A percentile compares a stretch with the other conserved stretches of the same genome.
phyloP scores from a whole-genome alignment of 2,797 vertebrate species.

The Pantherophis vulpinus region DNA sequence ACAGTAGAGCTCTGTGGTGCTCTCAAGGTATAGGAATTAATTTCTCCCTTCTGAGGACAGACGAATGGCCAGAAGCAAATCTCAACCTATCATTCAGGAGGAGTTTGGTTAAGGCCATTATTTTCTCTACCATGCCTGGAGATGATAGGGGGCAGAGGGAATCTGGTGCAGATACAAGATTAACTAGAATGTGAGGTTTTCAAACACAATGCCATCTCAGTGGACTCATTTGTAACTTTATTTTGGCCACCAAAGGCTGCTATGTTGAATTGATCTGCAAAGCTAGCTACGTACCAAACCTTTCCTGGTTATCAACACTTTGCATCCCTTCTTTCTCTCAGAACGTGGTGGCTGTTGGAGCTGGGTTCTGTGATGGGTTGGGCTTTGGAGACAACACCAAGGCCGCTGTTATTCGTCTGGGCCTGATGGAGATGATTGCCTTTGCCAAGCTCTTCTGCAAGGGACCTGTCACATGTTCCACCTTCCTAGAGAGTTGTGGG shows the following conservation, averaged over 20 bases:
- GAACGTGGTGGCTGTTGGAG: conserved; percentile 95
- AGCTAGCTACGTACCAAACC: background rate
- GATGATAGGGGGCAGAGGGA: background rate
- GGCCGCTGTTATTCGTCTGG: conserved; percentile 93
- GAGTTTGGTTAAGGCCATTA: background rate
- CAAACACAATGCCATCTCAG: background rate
- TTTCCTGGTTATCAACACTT: rapidly evolving
- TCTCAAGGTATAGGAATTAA: conserved; percentile 81
- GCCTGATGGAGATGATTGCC: conserved; percentile 95
- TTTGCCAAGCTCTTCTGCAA: conserved; percentile 90
- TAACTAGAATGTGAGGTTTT: background rate
- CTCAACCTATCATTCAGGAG: background rate
- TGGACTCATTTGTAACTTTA: background rate
- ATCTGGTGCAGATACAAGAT: background rate
- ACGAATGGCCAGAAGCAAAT: background rate
- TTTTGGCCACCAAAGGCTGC: background rate
- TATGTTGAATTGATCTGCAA: background rate
- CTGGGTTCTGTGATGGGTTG: conserved; percentile 95
- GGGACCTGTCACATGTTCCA: conserved; percentile 76
- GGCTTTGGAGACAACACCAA: conserved; percentile 96
- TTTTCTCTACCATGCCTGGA: background rate
- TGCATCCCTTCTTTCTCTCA: conserved; percentile 47
- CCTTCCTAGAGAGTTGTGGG: conserved; percentile 96
- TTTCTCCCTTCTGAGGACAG: background rate
- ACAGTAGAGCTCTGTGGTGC: conserved; percentile 97